phyloP scores from a whole-genome alignment of 1,140 invertebrate species.

The Belonocnema kinseyi region DNA sequence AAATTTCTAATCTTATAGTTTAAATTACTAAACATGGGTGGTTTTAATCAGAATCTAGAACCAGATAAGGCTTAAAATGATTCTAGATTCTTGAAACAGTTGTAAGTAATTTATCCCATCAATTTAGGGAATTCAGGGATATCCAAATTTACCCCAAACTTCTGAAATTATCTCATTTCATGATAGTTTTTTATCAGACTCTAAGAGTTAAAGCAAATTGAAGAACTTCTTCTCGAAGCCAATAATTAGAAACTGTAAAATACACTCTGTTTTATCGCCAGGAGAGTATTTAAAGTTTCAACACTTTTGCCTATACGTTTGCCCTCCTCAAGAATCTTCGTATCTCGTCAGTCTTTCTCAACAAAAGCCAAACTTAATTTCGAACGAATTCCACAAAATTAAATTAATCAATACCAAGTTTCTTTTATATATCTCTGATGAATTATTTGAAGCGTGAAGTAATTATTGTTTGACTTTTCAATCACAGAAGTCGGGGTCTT shows the following conservation, averaged over 20 bases:
- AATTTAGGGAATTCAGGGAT: too few relatives aligned
- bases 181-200: too few relatives aligned
- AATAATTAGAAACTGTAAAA: not conserved
- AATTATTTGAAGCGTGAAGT: not conserved
- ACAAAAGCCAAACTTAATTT: not conserved
- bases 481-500: not conserved
- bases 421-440: not conserved
- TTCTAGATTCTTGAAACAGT: too few relatives aligned
- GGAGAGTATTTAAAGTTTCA: not conserved
- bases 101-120: too few relatives aligned
- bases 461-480: conserved; percentile 6
- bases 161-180: too few relatives aligned
- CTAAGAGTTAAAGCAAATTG: too few relatives aligned
- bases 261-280: not conserved
- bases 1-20: too few relatives aligned
- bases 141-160: too few relatives aligned
- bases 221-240: not conserved
- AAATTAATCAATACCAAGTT: not conserved
- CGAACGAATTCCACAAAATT: not conserved
- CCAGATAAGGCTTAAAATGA: too few relatives aligned
- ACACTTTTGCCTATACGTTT: conserved; percentile 8
- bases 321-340: not conserved
- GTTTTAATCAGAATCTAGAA: too few relatives aligned
- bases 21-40: too few relatives aligned
- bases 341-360: not conserved